These are phyloP conservation scores for Seriola quinqueradiata DNA, from an alignment of 2,113 vertebrate genomes.

Conservation along the genomic window DNA sequence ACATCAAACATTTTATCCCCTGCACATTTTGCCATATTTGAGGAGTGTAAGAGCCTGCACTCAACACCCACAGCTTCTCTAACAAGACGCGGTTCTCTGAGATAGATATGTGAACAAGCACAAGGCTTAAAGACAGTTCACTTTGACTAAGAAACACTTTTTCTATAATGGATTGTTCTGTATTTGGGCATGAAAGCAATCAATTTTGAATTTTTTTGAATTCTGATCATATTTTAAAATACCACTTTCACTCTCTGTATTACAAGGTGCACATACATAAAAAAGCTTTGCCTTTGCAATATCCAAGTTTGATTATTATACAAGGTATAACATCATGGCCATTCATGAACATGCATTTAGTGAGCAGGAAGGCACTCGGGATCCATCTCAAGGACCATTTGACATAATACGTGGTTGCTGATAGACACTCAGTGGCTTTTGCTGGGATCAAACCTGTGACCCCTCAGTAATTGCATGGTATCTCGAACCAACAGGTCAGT, in stretches of 20 bases:
- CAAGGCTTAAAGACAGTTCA: background rate
- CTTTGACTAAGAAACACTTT: background rate
- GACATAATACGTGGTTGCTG: slow-evolving; percentile 53
- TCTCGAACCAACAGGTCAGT: slow-evolving; percentile 56
- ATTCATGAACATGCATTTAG: slow-evolving; percentile 40
- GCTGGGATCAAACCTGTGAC: slow-evolving; percentile 67
- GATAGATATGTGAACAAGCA: slow-evolving; percentile 4
- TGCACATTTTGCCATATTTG: slow-evolving; percentile 48
- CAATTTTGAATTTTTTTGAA: background rate
- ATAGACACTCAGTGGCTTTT: slow-evolving; percentile 57
- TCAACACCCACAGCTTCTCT: slow-evolving; percentile 9
- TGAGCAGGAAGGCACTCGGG: slow-evolving; percentile 32
- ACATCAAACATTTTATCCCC: slow-evolving; percentile 36
- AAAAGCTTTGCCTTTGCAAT: background rate
- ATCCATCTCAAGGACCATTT: slow-evolving; percentile 61
- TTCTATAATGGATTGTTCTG: background rate
- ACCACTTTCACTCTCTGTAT: background rate
- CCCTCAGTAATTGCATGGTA: slow-evolving; percentile 71
- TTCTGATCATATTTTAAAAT: background rate
- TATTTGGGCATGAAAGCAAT: background rate
- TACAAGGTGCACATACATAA: background rate
- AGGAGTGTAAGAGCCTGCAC: background rate
- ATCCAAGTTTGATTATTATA: slow-evolving; percentile 26
- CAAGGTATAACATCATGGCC: background rate
- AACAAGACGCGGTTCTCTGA: background rate